Percentiles rank a stretch among this genome's conserved stretches.
Evolutionary conservation across 2,888 invertebrate genomes (phyloP).

Genomic region (Diloba caeruleocephala): DNA sequence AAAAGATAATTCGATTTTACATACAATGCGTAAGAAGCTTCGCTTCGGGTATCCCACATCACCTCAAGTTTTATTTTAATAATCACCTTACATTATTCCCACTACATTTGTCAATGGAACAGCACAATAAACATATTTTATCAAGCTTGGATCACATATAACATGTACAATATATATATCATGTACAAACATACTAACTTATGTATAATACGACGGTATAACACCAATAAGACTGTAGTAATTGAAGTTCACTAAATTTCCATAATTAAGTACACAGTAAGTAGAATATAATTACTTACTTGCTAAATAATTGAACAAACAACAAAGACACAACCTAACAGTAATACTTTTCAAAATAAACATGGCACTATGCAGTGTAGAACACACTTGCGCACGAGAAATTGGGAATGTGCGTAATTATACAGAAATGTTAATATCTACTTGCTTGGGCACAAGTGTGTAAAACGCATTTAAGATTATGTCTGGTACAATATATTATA

Average conservation of each 20-base stretch:
- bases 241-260: not conserved
- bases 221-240: too few species aligned
- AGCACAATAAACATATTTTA: too few species aligned
- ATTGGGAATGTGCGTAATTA: constrained; percentile 32
- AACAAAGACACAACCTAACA: constrained; percentile 48
- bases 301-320: constrained; percentile 30
- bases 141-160: too few species aligned
- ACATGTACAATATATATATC: too few species aligned
- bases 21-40: too few species aligned
- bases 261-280: constrained; percentile 41
- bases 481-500: constrained; percentile 20
- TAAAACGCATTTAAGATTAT: constrained; percentile 14
- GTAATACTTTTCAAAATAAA: constrained; percentile 54
- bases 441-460: constrained; percentile 23
- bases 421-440: constrained; percentile 17
- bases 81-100: too few species aligned
- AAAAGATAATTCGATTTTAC: too few species aligned
- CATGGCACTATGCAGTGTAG: constrained; percentile 61
- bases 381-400: constrained; percentile 24
- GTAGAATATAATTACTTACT: constrained; percentile 31
- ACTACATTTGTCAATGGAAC: too few species aligned
- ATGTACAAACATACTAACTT: too few species aligned
- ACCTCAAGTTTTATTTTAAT: too few species aligned
- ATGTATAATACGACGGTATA: too few species aligned
- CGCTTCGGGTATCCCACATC: too few species aligned